phyloP scores from a whole-genome alignment of 92 coral and sea anemone species.

The Umimayanthus kanabou region DNA sequence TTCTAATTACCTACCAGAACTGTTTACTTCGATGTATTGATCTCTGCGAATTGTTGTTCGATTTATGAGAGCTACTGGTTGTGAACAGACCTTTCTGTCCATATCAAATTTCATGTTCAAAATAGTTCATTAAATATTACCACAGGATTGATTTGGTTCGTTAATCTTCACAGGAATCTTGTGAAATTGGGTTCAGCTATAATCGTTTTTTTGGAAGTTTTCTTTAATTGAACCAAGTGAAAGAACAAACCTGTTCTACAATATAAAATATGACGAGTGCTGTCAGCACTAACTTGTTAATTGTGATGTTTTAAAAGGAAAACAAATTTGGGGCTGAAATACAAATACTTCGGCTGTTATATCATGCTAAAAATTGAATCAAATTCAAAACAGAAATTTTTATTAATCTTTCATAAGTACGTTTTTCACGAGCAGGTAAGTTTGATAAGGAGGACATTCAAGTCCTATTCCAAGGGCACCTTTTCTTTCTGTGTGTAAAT shows the following conservation, averaged over 20 bases:
- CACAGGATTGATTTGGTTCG: slow-evolving; percentile 5
- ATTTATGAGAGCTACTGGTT: not conserved
- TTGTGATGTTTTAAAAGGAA: not conserved
- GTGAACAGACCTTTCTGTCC: not conserved
- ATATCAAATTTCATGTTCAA: not conserved
- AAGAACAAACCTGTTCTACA: not conserved
- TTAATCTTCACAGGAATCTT: slow-evolving; percentile 7
- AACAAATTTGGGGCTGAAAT: not conserved
- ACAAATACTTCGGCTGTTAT: not conserved
- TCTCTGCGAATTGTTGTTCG: not conserved
- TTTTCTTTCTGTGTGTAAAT: no score
- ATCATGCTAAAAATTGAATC: not conserved
- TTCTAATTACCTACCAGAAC: not conserved
- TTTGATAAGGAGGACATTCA: not conserved
- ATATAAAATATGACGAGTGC: not conserved
- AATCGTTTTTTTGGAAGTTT: not conserved
- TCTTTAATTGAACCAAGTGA: not conserved
- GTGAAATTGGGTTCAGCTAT: not conserved
- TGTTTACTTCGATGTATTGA: not conserved
- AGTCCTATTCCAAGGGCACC: not conserved
- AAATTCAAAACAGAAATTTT: not conserved
- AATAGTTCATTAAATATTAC: not conserved
- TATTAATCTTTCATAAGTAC: not conserved
- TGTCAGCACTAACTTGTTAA: not conserved
- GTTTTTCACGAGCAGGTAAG: not conserved